Conservation (phyloP, 2,888 invertebrate species). For the Mythimna vitellina region DNA sequence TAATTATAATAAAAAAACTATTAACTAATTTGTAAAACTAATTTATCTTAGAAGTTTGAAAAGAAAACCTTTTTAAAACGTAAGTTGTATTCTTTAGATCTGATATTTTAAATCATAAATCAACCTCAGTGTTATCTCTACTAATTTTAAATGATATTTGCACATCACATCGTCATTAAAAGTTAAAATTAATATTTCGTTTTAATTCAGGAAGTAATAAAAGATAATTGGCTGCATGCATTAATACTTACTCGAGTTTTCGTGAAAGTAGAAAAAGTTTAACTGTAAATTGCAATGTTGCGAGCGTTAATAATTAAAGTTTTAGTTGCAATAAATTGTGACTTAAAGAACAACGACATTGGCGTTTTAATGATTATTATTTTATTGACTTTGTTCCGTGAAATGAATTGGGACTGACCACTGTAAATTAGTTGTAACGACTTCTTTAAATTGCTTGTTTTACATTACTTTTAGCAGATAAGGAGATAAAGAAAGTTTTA, state of each 20-base stretch:
- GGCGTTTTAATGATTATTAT: conserved; percentile 4
- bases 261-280: conserved; percentile 67
- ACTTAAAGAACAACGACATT: background rate
- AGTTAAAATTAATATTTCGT: conserved; percentile 12
- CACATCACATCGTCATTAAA: conserved; percentile 23
- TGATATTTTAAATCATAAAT: too few relatives aligned
- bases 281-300: conserved; percentile 64
- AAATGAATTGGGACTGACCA: background rate
- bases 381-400: conserved; percentile 18
- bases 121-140: conserved; percentile 18
- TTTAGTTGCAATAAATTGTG: conserved; percentile 30
- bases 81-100: too few relatives aligned
- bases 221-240: conserved; percentile 63
- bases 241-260: conserved; percentile 47
- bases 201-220: conserved; percentile 49
- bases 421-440: background rate
- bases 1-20: too few relatives aligned
- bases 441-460: background rate
- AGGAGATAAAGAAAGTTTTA: background rate
- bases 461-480: background rate
- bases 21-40: too few relatives aligned
- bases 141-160: conserved; percentile 33
- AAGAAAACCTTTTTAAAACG: too few relatives aligned
- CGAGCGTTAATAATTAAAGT: conserved; percentile 53
- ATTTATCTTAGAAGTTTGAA: too few relatives aligned